A percentile compares a stretch with the other conserved stretches of the same genome.
Conservation (phyloP, 2,797 vertebrate species). For the Pantherophis vulpinus region DNA sequence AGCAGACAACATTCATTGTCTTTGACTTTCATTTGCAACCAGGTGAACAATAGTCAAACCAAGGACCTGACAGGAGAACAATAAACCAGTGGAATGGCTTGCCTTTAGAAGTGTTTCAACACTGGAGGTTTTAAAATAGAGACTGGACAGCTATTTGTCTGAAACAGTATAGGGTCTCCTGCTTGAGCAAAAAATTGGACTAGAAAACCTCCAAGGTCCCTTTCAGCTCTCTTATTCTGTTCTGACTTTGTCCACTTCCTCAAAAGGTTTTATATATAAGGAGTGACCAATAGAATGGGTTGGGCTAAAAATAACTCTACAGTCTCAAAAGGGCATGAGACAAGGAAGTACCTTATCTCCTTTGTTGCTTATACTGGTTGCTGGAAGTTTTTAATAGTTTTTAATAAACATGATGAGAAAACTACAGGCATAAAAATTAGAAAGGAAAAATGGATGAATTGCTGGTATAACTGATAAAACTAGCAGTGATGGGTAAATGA, state of each 20-base stretch:
- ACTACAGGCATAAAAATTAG: not conserved
- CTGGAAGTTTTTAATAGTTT: not conserved
- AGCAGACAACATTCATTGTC: not conserved
- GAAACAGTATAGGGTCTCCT: not conserved
- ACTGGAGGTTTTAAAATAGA: not conserved
- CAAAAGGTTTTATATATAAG: not conserved
- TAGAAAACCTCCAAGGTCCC: not conserved
- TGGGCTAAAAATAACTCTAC: not conserved
- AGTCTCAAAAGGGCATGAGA: not conserved
- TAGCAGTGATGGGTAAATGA: not conserved
- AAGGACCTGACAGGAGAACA: not conserved
- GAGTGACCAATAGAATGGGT: not conserved
- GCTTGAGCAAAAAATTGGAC: not conserved
- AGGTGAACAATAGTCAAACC: not conserved
- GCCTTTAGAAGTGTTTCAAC: not conserved
- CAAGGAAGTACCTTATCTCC: not conserved
- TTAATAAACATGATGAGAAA: not conserved
- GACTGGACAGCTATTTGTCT: not conserved
- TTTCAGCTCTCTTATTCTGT: not conserved
- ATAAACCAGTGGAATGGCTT: not conserved
- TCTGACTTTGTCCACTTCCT: not conserved
- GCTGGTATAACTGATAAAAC: not conserved
- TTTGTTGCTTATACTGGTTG: not conserved
- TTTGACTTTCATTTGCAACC: not conserved
- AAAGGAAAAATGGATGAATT: not conserved